A percentile compares a stretch with the other conserved stretches of the same genome.
Evolutionary conservation across 2,888 invertebrate species (phyloP).

Genomic region (Lasioglossum figueresi): DNA sequence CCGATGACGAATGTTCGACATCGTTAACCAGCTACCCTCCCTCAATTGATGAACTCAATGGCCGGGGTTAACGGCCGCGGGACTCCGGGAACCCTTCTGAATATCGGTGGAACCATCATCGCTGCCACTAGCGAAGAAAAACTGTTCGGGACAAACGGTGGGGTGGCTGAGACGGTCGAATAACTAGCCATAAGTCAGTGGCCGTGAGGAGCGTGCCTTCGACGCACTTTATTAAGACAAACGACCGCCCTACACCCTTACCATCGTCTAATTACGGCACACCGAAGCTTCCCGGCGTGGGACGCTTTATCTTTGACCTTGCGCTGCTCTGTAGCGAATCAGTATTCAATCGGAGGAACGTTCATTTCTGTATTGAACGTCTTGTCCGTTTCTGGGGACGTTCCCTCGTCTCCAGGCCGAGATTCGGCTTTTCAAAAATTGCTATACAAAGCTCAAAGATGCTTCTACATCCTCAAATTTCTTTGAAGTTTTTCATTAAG

Average conservation of each 20-base stretch:
- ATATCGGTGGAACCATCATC: conserved; percentile 49
- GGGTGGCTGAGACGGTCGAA: conserved; percentile 49
- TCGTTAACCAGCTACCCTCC: conserved; percentile 63
- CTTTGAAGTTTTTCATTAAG: not conserved
- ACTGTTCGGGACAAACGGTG: conserved; percentile 39
- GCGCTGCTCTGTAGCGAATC: not conserved
- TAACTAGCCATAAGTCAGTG: conserved; percentile 74
- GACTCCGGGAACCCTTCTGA: conserved; percentile 47
- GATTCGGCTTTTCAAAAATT: not conserved
- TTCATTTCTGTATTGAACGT: not conserved
- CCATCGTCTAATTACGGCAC: conserved; percentile 57
- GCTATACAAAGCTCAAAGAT: not conserved
- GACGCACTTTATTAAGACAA: conserved; percentile 79
- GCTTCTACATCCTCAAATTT: not conserved
- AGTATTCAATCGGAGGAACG: not conserved
- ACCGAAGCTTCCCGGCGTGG: conserved; percentile 18
- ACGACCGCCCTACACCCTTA: conserved; percentile 63
- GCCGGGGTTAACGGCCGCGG: conserved; percentile 64
- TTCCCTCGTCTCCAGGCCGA: not conserved
- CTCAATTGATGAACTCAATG: conserved; percentile 67
- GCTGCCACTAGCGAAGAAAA: conserved; percentile 30
- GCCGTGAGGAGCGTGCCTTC: conserved; percentile 61
- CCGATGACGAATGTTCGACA: conserved; percentile 64
- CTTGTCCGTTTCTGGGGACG: not conserved
- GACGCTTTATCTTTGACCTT: conserved; percentile 16